Base-by-base conservation (phyloP, 2,113 vertebrate genomes). In the Glaucidium brasilianum region DNA sequence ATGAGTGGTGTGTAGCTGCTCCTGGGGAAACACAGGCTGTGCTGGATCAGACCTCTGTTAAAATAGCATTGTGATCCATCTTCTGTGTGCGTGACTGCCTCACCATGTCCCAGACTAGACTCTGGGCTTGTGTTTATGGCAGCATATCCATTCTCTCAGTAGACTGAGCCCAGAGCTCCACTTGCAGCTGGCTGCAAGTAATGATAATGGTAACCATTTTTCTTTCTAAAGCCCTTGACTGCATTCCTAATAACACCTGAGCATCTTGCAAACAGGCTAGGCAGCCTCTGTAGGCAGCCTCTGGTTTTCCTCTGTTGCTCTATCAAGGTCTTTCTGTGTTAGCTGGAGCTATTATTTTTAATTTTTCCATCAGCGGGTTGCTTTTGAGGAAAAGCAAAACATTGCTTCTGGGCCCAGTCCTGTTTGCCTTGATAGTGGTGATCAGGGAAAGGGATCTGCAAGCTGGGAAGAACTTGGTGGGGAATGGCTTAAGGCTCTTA, bases 141-240 rank as follows among this genome's bases (percentile, higher is more conserved):
- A 60, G 45, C 21, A 7, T 34, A 88, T 96, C 94, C 71, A 29
- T 76, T 69, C 49, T 79, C 32, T 85, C 62, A 30, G 87, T 16
- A 81, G 89, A 18, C 47, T 43, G 87, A 89, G 71, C 77, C 76
- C 94, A 94, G 93, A 96, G 71, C 75, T 95, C 77, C 45, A n/a
- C 62, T 95, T 95, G 86, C 84, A 96, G 77, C 86, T 92, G 68
- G 34, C 75, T 94, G 73, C 58, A 66, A 69, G 73, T 43, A 78
- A 10, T 68, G 67, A 34, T 87, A 45, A 74, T 84, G 73, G 73
- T 75, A 91, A 79, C 66, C n/a, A 14, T 90, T 94, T 90, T 93
- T 83, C 47, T 94, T 79, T 59, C 67, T 74, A 32, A 81, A 91
- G 66, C 29, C 12, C 50, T 75, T 56, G 49, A 62, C 66, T 85